Percentiles rank a stretch among this genome's conserved stretches.
phyloP scores from a whole-genome alignment of 1,140 invertebrate genomes.

The Akabosia matsudoensis region DNA sequence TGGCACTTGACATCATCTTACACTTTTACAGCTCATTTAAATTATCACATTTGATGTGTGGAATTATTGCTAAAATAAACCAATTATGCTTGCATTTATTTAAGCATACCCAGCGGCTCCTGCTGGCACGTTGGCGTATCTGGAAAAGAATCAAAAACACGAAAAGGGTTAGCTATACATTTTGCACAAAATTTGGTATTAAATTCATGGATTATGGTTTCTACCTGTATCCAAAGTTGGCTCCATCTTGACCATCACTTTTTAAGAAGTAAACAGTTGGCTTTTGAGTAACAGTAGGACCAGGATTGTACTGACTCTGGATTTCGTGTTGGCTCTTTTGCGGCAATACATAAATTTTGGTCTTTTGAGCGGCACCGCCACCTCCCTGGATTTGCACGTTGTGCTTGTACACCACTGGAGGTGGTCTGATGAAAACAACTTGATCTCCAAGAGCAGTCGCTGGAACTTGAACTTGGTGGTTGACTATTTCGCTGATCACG shows the following conservation, averaged over 20 bases:
- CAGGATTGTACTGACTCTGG: slow-evolving; percentile 23
- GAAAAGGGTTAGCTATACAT: not conserved
- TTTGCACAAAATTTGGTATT: too few relatives aligned
- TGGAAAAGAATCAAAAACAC: not conserved
- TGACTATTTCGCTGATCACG: not conserved
- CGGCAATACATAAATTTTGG: slow-evolving; percentile 18
- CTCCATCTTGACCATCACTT: not conserved
- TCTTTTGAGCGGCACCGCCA: not conserved
- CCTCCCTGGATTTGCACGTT: slow-evolving; percentile 18
- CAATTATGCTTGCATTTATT: not conserved
- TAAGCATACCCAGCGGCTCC: slow-evolving; percentile 15
- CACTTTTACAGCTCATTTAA: not conserved
- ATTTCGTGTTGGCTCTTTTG: slow-evolving; percentile 12
- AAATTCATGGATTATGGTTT: too few relatives aligned
- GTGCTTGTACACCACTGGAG: slow-evolving; percentile 12
- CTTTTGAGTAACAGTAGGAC: slow-evolving; percentile 7
- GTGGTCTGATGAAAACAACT: not conserved
- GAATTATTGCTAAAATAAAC: not conserved
- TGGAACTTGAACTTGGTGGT: slow-evolving; percentile 5
- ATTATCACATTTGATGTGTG: too few relatives aligned
- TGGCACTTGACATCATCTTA: not conserved
- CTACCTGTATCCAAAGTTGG: not conserved
- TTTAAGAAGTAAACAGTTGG: slow-evolving; percentile 20
- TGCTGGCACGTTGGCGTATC: not conserved
- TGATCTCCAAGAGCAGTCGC: not conserved